Percentiles rank a stretch among this genome's conserved stretches.
Evolutionary conservation across 2,888 invertebrate genomes (phyloP).

Genomic region (Resseliella maxima): DNA sequence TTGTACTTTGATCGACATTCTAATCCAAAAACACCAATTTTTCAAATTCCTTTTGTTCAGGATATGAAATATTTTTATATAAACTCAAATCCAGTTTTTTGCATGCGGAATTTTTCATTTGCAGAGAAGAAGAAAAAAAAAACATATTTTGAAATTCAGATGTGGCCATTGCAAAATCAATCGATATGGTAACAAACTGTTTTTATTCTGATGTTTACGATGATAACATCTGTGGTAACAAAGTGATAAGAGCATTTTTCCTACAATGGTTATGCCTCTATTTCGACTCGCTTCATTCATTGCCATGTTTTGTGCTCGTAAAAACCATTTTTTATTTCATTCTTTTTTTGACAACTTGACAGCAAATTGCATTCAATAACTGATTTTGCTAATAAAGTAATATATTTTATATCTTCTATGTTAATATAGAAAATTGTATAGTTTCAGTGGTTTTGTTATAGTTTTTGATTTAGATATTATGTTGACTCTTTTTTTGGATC

Average conservation of each 20-base stretch:
- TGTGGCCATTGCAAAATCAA: not conserved
- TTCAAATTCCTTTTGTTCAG: no score
- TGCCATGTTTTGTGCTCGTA: slow-evolving; percentile 52
- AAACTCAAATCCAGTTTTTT: no score
- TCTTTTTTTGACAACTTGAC: slow-evolving; percentile 37
- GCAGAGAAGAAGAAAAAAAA: no score
- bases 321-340: slow-evolving; percentile 43
- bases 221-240: slow-evolving; percentile 50
- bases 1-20: not conserved
- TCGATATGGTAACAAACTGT: slow-evolving; percentile 4
- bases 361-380: slow-evolving; percentile 42
- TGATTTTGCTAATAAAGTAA: slow-evolving; percentile 42
- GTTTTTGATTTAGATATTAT: no score
- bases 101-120: no score
- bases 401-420: not conserved
- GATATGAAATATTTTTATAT: no score
- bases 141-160: not conserved
- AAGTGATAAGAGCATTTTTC: slow-evolving; percentile 2
- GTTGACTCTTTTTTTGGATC: no score
- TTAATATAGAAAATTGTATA: not conserved
- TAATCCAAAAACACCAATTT: not conserved
- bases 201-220: slow-evolving; percentile 48
- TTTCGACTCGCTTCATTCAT: slow-evolving; percentile 12
- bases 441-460: no score
- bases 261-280: not conserved